Conservation (phyloP, 2,113 vertebrate genomes). For the Tenebrosternarchus preto region DNA sequence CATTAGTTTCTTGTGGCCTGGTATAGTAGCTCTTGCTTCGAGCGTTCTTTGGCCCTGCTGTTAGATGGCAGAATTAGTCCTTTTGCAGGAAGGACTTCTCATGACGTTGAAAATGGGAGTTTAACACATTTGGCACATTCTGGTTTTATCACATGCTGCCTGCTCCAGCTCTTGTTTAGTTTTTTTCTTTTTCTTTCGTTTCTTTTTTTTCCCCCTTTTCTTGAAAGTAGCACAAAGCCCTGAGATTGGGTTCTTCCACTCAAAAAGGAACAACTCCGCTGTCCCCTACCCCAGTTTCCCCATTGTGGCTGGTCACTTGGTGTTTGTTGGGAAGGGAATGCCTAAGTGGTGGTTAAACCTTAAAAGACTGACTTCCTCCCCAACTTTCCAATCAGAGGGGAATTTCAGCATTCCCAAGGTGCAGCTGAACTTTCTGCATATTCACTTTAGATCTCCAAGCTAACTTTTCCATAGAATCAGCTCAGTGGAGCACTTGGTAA, state of each 20-base stretch:
- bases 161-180: slow-evolving; percentile 26
- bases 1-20: slow-evolving; percentile 58
- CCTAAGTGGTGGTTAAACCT: slow-evolving; percentile 73
- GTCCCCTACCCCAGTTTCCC: slow-evolving; percentile 47
- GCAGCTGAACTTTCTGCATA: slow-evolving; percentile 80
- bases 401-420: slow-evolving; percentile 89
- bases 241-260: slow-evolving; percentile 80
- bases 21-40: slow-evolving; percentile 50
- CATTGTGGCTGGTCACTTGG: slow-evolving; percentile 79
- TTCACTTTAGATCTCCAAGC: slow-evolving; percentile 82
- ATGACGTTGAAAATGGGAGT: slow-evolving; percentile 47
- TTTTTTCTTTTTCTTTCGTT: too few relatives aligned
- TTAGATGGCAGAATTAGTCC: slow-evolving; percentile 69
- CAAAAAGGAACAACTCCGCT: slow-evolving; percentile 57
- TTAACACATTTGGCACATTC: slow-evolving; percentile 56
- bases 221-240: slow-evolving; percentile 64
- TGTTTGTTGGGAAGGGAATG: slow-evolving; percentile 65
- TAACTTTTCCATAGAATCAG: slow-evolving; percentile 85
- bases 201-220: slow-evolving; percentile 1
- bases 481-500: slow-evolving; percentile 84
- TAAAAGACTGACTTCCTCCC: slow-evolving; percentile 57
- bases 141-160: slow-evolving; percentile 54
- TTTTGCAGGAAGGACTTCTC: slow-evolving; percentile 74
- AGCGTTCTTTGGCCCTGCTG: slow-evolving; percentile 30
- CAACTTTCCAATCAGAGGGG: slow-evolving; percentile 72